Base-by-base conservation (phyloP, 2,797 vertebrate genomes). In the Acanthurus leucopareius region DNA sequence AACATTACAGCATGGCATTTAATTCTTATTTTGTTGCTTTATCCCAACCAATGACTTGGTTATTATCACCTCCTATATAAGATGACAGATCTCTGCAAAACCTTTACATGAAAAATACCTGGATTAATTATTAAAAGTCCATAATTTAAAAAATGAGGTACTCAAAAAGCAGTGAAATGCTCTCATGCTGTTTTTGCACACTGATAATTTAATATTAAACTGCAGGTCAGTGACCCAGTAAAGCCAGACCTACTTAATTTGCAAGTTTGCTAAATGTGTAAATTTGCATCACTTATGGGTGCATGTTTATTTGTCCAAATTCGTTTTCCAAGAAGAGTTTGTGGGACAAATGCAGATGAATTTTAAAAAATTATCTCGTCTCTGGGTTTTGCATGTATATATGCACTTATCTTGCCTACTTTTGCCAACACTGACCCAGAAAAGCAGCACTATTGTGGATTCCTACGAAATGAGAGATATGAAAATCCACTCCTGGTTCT, bases 401-500 rank as follows among this genome's bases (percentile, higher is more conserved):
- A 19, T 42, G 9, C n/a, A 49, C 49, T 67, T 32, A n/a, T 3
- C 35, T 10, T 10, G 10, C 49, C 73, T 20, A 53, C 32, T 40
- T 19, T 32, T 69, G 14, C 38, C 52, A 72, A 56, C 19, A 66
- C 65, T 82, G 58, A 85, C 73, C 78, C 71, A 85, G 73, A 86
- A 86, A 88, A 44, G 45, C 40, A 49, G 35, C 19, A 62, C 68
- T 74, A 47, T 66, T 73, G 67, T 71, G 67, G 74, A 35, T 73
- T 75, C 61, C 64, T 63, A 7, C 66, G 49, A 76, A 87, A 83
- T 57, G 35, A 65, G 52, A 51, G 71, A 64, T 86, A 64, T 86
- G 19, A 63, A 48, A 40, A 79, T 77, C 62, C 61, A 69, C 73
- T 82, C 51, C 64, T 84, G 75, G 70, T 60, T 68, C 86, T 86